phyloP scores from a whole-genome alignment of 2,888 invertebrate species.

The Xanthia togata region DNA sequence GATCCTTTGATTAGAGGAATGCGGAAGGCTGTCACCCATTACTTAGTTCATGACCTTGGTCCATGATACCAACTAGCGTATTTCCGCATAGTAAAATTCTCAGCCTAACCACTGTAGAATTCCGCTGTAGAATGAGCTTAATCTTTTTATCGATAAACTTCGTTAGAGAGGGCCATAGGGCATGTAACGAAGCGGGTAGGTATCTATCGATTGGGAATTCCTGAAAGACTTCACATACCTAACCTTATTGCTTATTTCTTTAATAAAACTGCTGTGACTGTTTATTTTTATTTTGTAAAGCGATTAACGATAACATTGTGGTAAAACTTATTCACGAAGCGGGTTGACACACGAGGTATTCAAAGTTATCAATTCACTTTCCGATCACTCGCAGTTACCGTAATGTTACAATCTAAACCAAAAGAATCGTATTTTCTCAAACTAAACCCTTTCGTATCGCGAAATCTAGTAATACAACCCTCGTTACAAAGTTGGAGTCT shows the following conservation, averaged over 20 bases:
- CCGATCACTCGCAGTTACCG: neutral
- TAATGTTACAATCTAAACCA: slow-evolving; percentile 16
- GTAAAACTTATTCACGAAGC: no score
- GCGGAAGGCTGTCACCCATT: slow-evolving; percentile 7
- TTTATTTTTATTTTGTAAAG: neutral
- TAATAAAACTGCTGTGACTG: no score
- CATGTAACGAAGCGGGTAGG: neutral
- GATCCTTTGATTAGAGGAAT: slow-evolving; percentile 8
- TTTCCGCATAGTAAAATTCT: slow-evolving; percentile 30
- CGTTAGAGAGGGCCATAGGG: no score
- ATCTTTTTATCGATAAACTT: slow-evolving; percentile 23
- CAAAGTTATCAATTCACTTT: neutral
- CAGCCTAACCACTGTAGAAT: no score
- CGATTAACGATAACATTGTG: neutral
- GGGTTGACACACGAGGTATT: neutral
- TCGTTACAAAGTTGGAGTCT: slow-evolving; percentile 54
- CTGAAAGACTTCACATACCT: neutral
- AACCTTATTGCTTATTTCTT: neutral
- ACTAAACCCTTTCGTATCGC: slow-evolving; percentile 47
- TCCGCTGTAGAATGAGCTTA: neutral
- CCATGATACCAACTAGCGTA: neutral
- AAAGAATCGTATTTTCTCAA: slow-evolving; percentile 35
- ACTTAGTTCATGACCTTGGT: neutral
- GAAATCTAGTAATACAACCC: slow-evolving; percentile 46
- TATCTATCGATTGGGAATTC: slow-evolving; percentile 7